Percentiles rank a stretch among this genome's conserved stretches.
These are phyloP conservation scores for Osmoderma eremita DNA, from an alignment of 2,888 invertebrate genomes.

Conservation along the genomic window DNA sequence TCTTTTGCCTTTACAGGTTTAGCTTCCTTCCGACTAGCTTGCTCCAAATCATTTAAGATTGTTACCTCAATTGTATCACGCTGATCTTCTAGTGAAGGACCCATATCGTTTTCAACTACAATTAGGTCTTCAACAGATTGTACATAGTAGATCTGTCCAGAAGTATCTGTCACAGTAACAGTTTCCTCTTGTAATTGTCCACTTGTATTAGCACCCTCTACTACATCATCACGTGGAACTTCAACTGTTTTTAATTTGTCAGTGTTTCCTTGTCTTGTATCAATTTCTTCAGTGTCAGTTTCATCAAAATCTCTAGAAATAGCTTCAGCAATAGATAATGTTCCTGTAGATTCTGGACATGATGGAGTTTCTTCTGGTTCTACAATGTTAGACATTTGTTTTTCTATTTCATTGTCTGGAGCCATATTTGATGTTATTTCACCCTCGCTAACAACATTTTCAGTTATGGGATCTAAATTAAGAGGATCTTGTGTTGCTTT, in stretches of 20 bases:
- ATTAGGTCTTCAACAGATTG: constrained; percentile 41
- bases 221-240: constrained; percentile 20
- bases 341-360: not conserved
- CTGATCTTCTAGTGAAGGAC: not conserved
- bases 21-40: not conserved
- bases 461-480: not conserved
- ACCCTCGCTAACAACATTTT: not conserved
- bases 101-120: constrained; percentile 38
- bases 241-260: not conserved
- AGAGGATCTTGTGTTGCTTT: constrained; percentile 2
- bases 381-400: constrained; percentile 33
- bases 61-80: constrained; percentile 22
- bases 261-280: not conserved
- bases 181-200: constrained; percentile 28
- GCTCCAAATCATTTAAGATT: constrained; percentile 17
- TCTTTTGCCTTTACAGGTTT: constrained; percentile 6
- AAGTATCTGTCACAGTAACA: constrained; percentile 36
- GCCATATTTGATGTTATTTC: not conserved
- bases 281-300: constrained; percentile 32
- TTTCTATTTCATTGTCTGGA: constrained; percentile 14
- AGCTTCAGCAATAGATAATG: constrained; percentile 39
- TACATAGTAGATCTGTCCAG: constrained; percentile 35
- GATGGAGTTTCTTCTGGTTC: constrained; percentile 15
- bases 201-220: constrained; percentile 19
- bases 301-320: constrained; percentile 43